Conservation (phyloP, 2,888 invertebrate genomes). For the Orthosia incerta region DNA sequence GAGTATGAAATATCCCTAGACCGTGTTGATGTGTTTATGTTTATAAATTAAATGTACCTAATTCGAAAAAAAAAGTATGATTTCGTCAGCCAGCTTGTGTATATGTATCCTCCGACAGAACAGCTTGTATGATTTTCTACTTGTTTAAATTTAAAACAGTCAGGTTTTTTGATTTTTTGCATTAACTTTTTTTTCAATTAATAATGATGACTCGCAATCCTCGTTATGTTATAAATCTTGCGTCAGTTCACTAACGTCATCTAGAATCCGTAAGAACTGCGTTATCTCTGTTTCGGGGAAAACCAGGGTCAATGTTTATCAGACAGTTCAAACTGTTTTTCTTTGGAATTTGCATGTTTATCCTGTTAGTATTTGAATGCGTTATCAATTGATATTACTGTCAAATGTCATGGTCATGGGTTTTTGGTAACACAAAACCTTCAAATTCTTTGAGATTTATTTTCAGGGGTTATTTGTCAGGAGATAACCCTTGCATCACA, state of each 20-base stretch:
- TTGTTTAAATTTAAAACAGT: too few species aligned
- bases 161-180: too few species aligned
- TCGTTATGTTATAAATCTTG: not conserved
- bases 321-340: not conserved
- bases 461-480: too few species aligned
- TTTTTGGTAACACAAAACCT: not conserved
- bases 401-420: not conserved
- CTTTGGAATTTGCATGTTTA: not conserved
- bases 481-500: not conserved
- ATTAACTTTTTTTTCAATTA: not conserved
- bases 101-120: too few species aligned
- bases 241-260: not conserved
- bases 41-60: too few species aligned
- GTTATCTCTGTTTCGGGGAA: not conserved
- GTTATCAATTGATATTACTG: not conserved
- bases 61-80: too few species aligned
- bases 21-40: too few species aligned
- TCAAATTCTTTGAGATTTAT: too few species aligned
- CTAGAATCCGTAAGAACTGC: not conserved
- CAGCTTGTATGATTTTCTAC: too few species aligned
- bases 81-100: too few species aligned
- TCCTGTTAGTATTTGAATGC: not conserved
- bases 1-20: too few species aligned
- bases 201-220: not conserved
- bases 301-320: not conserved